These are phyloP conservation scores for Rhea americana DNA, from an alignment of 2,113 vertebrate genomes.

Conservation along the genomic window DNA sequence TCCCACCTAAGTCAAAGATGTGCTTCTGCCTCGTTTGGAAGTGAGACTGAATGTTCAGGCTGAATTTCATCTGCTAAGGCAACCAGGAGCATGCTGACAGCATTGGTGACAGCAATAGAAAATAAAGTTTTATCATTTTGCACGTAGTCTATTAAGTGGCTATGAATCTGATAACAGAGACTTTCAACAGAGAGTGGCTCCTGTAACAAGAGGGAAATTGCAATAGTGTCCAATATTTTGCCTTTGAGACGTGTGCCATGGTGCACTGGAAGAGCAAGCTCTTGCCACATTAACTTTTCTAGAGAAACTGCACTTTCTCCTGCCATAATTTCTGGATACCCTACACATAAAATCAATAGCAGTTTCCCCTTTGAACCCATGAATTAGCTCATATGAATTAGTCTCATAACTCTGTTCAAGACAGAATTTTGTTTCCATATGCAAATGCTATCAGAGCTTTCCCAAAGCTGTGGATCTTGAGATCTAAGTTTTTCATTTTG, in stretches of 20 bases:
- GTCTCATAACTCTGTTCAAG: background rate
- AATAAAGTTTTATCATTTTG: background rate
- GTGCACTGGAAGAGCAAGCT: background rate
- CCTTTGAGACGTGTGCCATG: fast-evolving
- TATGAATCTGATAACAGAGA: background rate
- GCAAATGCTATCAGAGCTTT: background rate
- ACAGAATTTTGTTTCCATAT: background rate
- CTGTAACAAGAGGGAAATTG: background rate
- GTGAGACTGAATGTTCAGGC: background rate
- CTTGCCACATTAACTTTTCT: background rate
- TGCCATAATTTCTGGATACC: background rate
- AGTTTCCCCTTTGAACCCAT: background rate
- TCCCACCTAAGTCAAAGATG: background rate
- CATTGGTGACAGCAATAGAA: background rate
- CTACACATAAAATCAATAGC: background rate
- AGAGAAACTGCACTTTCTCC: background rate
- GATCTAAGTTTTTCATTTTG: background rate
- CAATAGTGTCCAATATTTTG: background rate
- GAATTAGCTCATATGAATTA: background rate
- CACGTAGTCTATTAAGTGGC: background rate
- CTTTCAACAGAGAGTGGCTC: background rate
- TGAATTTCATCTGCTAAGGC: background rate
- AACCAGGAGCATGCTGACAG: background rate
- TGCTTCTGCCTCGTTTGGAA: background rate
- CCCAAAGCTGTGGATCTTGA: background rate